A percentile compares a stretch with the other conserved stretches of the same genome.
These are phyloP conservation scores for Nilaparvata lugens DNA, from an alignment of 1,140 invertebrate species.

Conservation along the genomic window DNA sequence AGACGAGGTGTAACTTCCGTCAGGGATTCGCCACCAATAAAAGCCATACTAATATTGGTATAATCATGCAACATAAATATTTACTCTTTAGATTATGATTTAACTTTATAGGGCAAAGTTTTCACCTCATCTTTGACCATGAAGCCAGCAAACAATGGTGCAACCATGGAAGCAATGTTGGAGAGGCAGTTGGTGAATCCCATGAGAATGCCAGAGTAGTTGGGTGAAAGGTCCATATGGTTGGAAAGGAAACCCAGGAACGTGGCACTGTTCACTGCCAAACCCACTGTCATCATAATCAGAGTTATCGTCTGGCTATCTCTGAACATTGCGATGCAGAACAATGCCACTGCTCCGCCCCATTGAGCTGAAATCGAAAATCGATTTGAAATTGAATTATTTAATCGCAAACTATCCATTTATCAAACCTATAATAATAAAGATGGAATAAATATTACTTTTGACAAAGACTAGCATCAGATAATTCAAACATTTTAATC, in stretches of 20 bases:
- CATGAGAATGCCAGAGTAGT: slow-evolving; percentile 59
- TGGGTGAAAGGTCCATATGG: slow-evolving; percentile 64
- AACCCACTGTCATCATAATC: background rate
- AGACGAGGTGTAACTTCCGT: no score
- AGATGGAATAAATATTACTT: no score
- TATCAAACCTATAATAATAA: no score
- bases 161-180: slow-evolving; percentile 59
- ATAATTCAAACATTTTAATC: no score
- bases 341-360: background rate
- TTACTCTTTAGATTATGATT: no score
- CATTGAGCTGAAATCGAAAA: slow-evolving; percentile 6
- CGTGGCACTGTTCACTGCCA: slow-evolving; percentile 49
- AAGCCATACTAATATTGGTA: no score
- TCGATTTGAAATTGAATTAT: no score
- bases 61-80: no score
- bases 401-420: no score
- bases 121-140: slow-evolving; percentile 35
- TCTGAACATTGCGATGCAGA: background rate
- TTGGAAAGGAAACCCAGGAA: slow-evolving; percentile 48
- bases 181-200: slow-evolving; percentile 66
- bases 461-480: no score
- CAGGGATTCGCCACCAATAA: no score
- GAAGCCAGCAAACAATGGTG: slow-evolving; percentile 46
- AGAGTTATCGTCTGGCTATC: background rate
- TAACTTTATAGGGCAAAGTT: no score